phyloP scores from a whole-genome alignment of 2,113 vertebrate genomes.

The Myrmophylax atrothorax region DNA sequence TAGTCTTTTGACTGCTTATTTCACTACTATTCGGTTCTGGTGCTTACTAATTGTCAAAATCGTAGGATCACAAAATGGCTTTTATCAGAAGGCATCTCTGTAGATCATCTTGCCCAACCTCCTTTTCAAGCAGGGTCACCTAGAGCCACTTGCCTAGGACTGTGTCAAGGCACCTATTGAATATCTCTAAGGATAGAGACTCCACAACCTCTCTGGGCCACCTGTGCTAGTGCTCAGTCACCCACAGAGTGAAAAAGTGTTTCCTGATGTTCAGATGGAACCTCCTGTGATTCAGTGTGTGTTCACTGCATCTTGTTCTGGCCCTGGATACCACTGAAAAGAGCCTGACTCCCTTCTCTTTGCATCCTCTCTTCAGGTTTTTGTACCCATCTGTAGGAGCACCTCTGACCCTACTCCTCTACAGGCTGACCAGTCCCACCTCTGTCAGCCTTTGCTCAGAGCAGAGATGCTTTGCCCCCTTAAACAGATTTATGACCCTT shows the following conservation, averaged over 20 bases:
- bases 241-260: not conserved
- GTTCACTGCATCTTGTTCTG: not conserved
- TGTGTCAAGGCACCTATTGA: not conserved
- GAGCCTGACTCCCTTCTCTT: not conserved
- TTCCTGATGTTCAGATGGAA: not conserved
- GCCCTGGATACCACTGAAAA: not conserved
- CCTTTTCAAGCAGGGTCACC: not conserved
- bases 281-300: not conserved
- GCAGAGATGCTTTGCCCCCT: not conserved
- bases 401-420: not conserved
- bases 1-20: not conserved
- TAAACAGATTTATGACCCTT: not conserved
- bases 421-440: not conserved
- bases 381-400: not conserved
- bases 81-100: not conserved
- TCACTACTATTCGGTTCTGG: not conserved
- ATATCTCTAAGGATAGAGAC: not conserved
- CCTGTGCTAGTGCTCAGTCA: not conserved
- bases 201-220: not conserved
- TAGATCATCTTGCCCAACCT: fast-evolving
- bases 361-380: not conserved
- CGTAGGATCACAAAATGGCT: not conserved
- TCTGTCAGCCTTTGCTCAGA: not conserved
- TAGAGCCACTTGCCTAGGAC: fast-evolving
- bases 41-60: not conserved